phyloP scores from a whole-genome alignment of 1,140 invertebrate species.

The Drosophila tropicalis region DNA sequence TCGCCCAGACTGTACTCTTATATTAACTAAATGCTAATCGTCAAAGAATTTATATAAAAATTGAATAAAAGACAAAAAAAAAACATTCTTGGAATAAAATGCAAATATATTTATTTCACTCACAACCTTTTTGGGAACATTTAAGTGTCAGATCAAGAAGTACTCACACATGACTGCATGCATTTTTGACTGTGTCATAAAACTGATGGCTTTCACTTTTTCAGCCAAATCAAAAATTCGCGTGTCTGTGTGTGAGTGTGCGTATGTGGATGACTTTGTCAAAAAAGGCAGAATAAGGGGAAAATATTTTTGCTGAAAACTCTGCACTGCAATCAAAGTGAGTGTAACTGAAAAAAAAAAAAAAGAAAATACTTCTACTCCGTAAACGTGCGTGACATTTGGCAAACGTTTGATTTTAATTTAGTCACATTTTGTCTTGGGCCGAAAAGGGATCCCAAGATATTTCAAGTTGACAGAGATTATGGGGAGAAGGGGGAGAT shows the following conservation, averaged over 20 bases:
- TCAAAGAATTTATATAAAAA: no score
- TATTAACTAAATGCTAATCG: no score
- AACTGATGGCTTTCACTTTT: constrained; percentile 20
- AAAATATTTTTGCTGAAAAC: constrained; percentile 39
- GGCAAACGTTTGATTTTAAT: constrained; percentile 44
- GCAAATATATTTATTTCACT: no score
- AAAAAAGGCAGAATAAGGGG: constrained; percentile 25
- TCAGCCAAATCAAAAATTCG: constrained; percentile 15
- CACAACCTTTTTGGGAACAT: constrained; percentile 8
- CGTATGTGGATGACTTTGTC: no score
- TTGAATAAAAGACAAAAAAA: no score
- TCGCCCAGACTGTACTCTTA: no score
- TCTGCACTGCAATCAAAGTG: constrained; percentile 45
- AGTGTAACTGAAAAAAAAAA: constrained; percentile 22
- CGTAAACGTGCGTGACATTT: constrained; percentile 28
- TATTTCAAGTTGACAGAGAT: constrained; percentile 26
- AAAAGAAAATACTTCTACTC: background rate
- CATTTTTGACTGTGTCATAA: constrained; percentile 44
- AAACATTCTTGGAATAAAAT: no score
- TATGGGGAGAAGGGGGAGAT: background rate
- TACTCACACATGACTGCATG: constrained; percentile 48
- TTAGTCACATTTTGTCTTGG: constrained; percentile 30
- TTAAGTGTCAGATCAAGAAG: constrained; percentile 39
- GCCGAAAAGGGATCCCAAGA: constrained; percentile 15
- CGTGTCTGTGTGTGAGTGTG: constrained; percentile 23